Conservation (phyloP, 1,140 invertebrate genomes). For the Lepidurus packardi region DNA sequence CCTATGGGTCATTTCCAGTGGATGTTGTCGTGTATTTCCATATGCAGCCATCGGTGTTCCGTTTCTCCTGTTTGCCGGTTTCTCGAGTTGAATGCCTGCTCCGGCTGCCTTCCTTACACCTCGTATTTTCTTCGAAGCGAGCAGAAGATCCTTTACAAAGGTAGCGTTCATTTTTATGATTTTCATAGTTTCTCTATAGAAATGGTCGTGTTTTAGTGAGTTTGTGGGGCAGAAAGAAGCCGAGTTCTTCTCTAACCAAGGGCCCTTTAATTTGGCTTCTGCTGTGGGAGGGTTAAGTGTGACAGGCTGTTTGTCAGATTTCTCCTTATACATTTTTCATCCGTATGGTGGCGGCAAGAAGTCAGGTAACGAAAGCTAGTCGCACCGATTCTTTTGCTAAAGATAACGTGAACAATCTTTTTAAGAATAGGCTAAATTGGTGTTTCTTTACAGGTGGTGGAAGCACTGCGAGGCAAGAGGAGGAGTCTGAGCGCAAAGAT, state of each 20-base stretch:
- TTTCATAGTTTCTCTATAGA: constrained; percentile 34
- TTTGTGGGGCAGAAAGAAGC: constrained; percentile 28
- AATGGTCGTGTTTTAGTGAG: neutral
- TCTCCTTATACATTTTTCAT: constrained; percentile 96
- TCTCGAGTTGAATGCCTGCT: constrained; percentile 94
- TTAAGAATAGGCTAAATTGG: constrained; percentile 27
- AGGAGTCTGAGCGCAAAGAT: constrained; percentile 86
- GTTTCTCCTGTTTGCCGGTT: constrained; percentile 90
- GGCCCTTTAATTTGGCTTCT: constrained; percentile 45
- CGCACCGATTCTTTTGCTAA: neutral
- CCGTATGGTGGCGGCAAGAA: constrained; percentile 88
- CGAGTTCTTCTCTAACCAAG: constrained; percentile 34
- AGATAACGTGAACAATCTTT: too few species aligned
- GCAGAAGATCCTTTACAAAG: constrained; percentile 58
- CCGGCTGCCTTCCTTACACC: constrained; percentile 88
- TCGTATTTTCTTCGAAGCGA: constrained; percentile 84
- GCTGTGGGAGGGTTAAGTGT: constrained; percentile 83
- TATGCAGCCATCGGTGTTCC: constrained; percentile 92
- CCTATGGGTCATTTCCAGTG: constrained; percentile 88
- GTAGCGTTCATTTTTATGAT: constrained; percentile 36
- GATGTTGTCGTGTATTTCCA: constrained; percentile 98
- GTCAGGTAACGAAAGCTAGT: constrained; percentile 49
- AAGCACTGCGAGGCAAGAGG: constrained; percentile 51
- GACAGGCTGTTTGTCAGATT: constrained; percentile 89
- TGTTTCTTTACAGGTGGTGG: neutral